phyloP scores from a whole-genome alignment of 2,888 invertebrate genomes.

The Hyposoter dolosus region DNA sequence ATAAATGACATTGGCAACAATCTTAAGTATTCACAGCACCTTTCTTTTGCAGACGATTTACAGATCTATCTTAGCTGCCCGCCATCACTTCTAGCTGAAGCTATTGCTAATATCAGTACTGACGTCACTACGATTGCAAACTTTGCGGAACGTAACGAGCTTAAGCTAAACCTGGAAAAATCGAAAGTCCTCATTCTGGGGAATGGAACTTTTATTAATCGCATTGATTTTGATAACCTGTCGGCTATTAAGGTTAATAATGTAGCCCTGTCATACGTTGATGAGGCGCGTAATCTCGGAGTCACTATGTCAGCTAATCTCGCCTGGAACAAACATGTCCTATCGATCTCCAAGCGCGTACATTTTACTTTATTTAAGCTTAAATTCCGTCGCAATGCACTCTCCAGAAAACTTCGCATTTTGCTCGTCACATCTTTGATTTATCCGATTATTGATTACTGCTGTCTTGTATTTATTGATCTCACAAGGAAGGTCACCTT shows the following conservation, averaged over 20 bases:
- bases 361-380: constrained; percentile 22
- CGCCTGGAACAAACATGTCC: constrained; percentile 34
- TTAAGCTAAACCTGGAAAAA: background rate
- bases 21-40: no score
- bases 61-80: no score
- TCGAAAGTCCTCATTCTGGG: background rate
- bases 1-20: no score
- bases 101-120: no score
- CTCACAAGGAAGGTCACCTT: no score
- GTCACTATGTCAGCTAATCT: constrained; percentile 18
- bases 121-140: background rate
- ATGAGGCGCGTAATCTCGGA: constrained; percentile 10
- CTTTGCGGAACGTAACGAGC: background rate
- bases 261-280: background rate
- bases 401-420: background rate
- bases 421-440: constrained; percentile 29
- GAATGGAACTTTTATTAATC: background rate
- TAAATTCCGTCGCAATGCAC: constrained; percentile 28
- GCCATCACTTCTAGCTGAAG: no score
- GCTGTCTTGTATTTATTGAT: constrained; percentile 43
- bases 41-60: no score
- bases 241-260: background rate
- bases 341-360: background rate
- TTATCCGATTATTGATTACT: constrained; percentile 43
- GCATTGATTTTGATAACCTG: background rate